These are phyloP conservation scores for Ctena decussata DNA, from an alignment of 2,888 invertebrate genomes.

Conservation along the genomic window DNA sequence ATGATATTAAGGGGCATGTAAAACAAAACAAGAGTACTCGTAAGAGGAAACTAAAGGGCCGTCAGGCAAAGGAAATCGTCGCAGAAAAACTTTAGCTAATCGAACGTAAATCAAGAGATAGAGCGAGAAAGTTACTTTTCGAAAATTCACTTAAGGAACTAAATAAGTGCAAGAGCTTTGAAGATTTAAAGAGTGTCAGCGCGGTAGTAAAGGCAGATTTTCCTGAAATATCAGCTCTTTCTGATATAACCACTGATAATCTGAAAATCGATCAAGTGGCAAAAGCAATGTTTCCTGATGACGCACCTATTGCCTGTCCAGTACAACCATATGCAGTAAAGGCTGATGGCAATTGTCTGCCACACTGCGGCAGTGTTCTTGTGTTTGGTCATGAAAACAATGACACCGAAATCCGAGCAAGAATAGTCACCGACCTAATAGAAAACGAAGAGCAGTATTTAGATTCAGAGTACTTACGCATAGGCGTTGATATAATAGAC, in stretches of 20 bases:
- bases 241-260: not conserved
- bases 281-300: not conserved
- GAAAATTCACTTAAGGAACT: not conserved
- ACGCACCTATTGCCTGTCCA: not conserved
- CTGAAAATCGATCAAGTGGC: not conserved
- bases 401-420: not conserved
- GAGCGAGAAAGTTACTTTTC: too few relatives aligned
- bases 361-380: not conserved
- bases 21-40: too few relatives aligned
- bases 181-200: not conserved
- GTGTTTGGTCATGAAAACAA: not conserved
- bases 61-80: not conserved
- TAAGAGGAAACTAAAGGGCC: not conserved
- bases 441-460: not conserved
- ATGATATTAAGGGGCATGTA: too few relatives aligned
- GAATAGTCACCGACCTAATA: not conserved
- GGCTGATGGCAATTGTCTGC: not conserved
- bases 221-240: not conserved
- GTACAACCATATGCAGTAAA: not conserved
- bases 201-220: not conserved
- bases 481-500: not conserved
- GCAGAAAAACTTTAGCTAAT: too few relatives aligned
- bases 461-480: not conserved
- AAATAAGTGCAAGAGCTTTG: not conserved
- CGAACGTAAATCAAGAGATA: too few relatives aligned